phyloP scores from a whole-genome alignment of 2,113 vertebrate species.

The Pantherophis guttatus region DNA sequence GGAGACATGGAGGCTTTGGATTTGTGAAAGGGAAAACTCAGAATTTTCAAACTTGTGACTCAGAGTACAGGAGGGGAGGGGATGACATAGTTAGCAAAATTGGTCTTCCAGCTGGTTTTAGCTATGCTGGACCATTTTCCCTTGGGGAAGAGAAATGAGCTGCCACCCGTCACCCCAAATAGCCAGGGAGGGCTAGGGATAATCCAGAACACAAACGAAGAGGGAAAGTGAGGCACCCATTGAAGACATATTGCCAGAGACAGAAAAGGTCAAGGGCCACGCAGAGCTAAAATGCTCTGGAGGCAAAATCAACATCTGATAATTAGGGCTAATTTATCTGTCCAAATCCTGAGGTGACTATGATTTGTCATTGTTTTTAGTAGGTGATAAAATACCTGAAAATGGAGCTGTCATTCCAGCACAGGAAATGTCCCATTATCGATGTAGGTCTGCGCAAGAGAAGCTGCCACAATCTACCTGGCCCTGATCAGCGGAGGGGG shows the following conservation, averaged over 20 bases:
- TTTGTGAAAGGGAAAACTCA: neutral
- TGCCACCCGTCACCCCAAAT: neutral
- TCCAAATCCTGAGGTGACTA: conserved; percentile 53
- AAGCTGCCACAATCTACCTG: rapidly evolving
- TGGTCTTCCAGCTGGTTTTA: too few species aligned
- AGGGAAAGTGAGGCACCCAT: neutral
- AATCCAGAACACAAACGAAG: neutral
- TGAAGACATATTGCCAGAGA: conserved; percentile 31
- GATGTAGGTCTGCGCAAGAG: conserved; percentile 33
- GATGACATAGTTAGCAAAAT: neutral
- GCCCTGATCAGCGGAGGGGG: rapidly evolving
- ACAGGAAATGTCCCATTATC: conserved; percentile 48
- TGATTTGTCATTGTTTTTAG: conserved; percentile 62
- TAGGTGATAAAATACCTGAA: conserved; percentile 59
- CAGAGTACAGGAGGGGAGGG: too few species aligned
- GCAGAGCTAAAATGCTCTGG: neutral
- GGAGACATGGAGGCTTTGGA: neutral
- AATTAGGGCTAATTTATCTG: conserved; percentile 66
- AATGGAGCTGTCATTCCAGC: conserved; percentile 41
- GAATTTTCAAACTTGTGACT: neutral
- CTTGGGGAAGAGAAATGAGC: neutral
- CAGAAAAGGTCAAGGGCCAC: conserved; percentile 52
- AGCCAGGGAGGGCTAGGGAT: rapidly evolving
- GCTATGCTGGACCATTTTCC: neutral
- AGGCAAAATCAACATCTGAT: conserved; percentile 33